Base-by-base conservation (phyloP, 2,797 vertebrate species). In the Pygocentrus nattereri region DNA sequence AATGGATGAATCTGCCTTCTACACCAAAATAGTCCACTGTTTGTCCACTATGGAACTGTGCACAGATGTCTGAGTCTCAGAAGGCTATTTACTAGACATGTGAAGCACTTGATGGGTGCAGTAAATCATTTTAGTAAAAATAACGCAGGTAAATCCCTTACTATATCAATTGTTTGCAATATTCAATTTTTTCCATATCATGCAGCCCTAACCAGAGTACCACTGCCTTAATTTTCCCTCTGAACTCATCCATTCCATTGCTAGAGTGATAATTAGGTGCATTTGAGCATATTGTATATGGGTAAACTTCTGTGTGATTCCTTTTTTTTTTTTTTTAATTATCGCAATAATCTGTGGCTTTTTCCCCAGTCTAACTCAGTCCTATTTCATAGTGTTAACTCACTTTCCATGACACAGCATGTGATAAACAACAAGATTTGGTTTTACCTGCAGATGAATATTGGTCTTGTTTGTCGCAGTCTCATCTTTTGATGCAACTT, bases 401-500 rank as follows among this genome's bases (percentile, higher is more conserved):
- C 6, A 3, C 64, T 34, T 64, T 64, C 61, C 30, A n/a, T 68
- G 13, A 61, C 19, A 7, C 4, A 31, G 59, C 59, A 38, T 38
- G 62, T 38, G 19, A 0, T 34, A 38, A 21, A 67, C 64, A 21
- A 15, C 34, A 34, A 47, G 10, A 13, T 67, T 38, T 54, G 18
- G 2, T 52, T 44, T 79, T 90, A 97, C 96, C 96, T 96, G 96
- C 82, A 95, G 92, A 59, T 92, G 84, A 81, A 82, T 93, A 91
- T 92, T 95, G 92, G 91, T 89, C 91, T 95, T 97, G 91, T 93
- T 93, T 56, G 95, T 95, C 82, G 95, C 90, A 67, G 91, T 94
- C 85, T 97, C 96, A 78, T 97, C 96, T 92, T 97, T 97, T 88
- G 95, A 93, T 86, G 95, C 93, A 87, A 96, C 93, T 91, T 97